Evolutionary conservation across 2,797 vertebrate species (phyloP).

Genomic region (Sebastes elongatus): DNA sequence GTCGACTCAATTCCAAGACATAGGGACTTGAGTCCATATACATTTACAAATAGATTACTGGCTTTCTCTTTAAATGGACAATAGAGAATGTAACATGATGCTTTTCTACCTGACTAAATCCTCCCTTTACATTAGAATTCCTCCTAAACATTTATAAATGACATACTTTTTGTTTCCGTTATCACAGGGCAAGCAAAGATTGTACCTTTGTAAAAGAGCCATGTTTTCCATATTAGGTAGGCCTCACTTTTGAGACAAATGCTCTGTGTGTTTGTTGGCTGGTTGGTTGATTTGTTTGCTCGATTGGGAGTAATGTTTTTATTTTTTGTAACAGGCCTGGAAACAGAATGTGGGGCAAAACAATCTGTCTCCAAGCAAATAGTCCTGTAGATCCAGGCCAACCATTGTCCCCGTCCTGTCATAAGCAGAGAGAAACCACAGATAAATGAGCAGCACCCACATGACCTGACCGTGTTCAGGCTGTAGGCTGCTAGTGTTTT

Average conservation of each 20-base stretch:
- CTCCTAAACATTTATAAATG: not conserved
- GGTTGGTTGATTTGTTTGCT: not conserved
- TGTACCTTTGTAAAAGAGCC: not conserved
- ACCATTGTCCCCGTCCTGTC: constrained; percentile 45
- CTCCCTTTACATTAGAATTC: not conserved
- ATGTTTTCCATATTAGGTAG: not conserved
- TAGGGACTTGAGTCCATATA: no score
- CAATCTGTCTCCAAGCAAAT: constrained; percentile 39
- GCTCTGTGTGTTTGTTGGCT: not conserved
- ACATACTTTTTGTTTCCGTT: not conserved
- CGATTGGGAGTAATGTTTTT: not conserved
- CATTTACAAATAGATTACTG: not conserved
- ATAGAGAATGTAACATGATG: not conserved
- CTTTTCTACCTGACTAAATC: not conserved
- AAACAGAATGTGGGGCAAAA: constrained; percentile 61
- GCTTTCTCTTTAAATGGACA: not conserved
- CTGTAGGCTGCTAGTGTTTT: not conserved
- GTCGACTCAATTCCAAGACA: no score
- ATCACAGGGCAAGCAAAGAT: not conserved
- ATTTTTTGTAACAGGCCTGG: not conserved
- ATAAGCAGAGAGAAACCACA: constrained; percentile 7
- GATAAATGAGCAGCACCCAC: constrained; percentile 20
- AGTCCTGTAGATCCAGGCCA: constrained; percentile 59
- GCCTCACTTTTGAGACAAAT: not conserved
- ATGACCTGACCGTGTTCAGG: not conserved